phyloP scores from a whole-genome alignment of 2,888 invertebrate species.

The Bimastos eiseni region DNA sequence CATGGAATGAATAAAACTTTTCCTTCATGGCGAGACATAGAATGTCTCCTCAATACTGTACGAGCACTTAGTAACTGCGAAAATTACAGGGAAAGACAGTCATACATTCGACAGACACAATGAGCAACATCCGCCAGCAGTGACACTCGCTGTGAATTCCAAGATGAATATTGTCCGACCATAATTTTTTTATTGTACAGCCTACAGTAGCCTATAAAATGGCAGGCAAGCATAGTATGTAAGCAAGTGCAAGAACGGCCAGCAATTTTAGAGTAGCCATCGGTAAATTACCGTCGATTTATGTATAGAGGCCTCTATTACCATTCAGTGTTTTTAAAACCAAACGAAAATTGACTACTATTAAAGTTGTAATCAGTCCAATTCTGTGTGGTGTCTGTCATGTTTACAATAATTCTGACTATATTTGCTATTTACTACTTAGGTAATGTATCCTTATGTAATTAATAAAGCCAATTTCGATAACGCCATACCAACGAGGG shows the following conservation, averaged over 20 bases:
- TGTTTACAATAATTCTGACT: neutral
- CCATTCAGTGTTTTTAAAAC: neutral
- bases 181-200: neutral
- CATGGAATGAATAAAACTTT: no score
- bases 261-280: neutral
- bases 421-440: neutral
- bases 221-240: neutral
- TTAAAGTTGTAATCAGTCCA: neutral
- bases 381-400: neutral
- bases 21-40: no score
- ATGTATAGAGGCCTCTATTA: neutral
- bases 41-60: no score
- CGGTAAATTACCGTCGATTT: neutral
- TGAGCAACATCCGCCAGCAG: neutral
- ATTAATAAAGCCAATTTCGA: neutral
- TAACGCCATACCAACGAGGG: neutral
- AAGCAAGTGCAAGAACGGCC: neutral
- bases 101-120: no score
- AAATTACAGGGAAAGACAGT: no score
- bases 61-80: no score
- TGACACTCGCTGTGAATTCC: neutral
- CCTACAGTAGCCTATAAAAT: neutral
- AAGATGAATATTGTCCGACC: neutral
- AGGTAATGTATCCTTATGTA: neutral
- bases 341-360: neutral